Conservation (phyloP, 2,797 vertebrate genomes). For the Synanceia verrucosa region DNA sequence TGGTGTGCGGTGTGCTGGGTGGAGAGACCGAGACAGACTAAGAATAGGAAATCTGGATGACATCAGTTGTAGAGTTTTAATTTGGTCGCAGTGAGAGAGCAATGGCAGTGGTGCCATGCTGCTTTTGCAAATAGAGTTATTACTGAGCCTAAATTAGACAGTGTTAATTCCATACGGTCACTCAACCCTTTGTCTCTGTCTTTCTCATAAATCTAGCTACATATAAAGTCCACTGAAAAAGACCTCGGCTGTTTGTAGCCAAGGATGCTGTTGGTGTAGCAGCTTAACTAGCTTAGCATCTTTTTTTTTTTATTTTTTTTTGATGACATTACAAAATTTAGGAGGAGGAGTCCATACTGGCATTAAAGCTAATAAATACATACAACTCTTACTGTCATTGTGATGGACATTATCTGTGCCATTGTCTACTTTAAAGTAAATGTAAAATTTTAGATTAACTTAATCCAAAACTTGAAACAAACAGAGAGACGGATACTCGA, state of each 20-base stretch:
- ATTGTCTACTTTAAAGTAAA: background rate
- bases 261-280: constrained; percentile 13
- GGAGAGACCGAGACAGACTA: constrained; percentile 3
- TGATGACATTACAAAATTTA: constrained; percentile 12
- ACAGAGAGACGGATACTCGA: background rate
- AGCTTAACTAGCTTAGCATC: constrained; percentile 1
- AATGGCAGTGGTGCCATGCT: background rate
- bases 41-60: constrained; percentile 3
- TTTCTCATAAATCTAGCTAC: background rate
- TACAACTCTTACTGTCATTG: background rate
- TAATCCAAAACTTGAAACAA: background rate
- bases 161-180: background rate
- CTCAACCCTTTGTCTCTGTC: background rate
- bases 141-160: constrained; percentile 1
- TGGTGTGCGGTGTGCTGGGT: background rate
- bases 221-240: constrained; percentile 3
- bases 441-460: background rate
- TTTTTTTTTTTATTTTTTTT: no score
- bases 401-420: background rate
- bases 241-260: constrained; percentile 25
- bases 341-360: background rate
- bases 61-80: background rate
- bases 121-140: background rate
- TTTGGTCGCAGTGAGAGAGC: constrained; percentile 2
- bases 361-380: background rate